Percentiles rank a stretch among this genome's conserved stretches.
These are phyloP conservation scores for Lingula anatina DNA, from an alignment of 2,888 invertebrate species.

Conservation along the genomic window DNA sequence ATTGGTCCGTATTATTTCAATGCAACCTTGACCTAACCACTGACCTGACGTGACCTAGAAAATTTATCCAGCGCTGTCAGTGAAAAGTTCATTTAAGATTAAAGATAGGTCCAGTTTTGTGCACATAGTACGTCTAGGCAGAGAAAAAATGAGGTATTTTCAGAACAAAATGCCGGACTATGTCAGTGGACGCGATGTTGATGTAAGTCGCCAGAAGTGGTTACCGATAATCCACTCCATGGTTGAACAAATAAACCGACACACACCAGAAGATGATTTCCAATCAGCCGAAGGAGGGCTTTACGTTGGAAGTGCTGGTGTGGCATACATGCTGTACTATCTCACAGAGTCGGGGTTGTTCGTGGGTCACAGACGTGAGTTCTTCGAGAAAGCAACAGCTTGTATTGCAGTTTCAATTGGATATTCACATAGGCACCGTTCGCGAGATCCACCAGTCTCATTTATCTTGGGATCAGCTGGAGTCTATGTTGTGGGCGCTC, in stretches of 20 bases:
- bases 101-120: too few relatives aligned
- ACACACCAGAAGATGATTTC: too few relatives aligned
- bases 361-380: conserved; percentile 30
- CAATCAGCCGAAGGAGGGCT: conserved; percentile 67
- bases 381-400: conserved; percentile 60
- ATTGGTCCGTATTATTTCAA: too few relatives aligned
- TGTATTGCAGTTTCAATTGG: conserved; percentile 64
- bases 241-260: too few relatives aligned
- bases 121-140: too few relatives aligned
- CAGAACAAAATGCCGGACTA: conserved; percentile 29
- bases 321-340: conserved; percentile 72
- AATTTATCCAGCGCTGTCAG: too few relatives aligned
- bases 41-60: too few relatives aligned
- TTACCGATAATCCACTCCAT: conserved; percentile 16
- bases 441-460: conserved; percentile 61
- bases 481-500: conserved; percentile 64
- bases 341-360: conserved; percentile 58
- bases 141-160: too few relatives aligned
- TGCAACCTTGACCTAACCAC: too few relatives aligned
- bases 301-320: conserved; percentile 67
- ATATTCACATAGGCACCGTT: conserved; percentile 52
- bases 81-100: too few relatives aligned
- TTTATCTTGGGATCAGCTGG: conserved; percentile 79
- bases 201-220: conserved; percentile 25
- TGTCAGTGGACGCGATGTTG: conserved; percentile 18